These are phyloP conservation scores for Drosophila setosimentum DNA, from an alignment of 2,888 invertebrate genomes.

Conservation along the genomic window DNA sequence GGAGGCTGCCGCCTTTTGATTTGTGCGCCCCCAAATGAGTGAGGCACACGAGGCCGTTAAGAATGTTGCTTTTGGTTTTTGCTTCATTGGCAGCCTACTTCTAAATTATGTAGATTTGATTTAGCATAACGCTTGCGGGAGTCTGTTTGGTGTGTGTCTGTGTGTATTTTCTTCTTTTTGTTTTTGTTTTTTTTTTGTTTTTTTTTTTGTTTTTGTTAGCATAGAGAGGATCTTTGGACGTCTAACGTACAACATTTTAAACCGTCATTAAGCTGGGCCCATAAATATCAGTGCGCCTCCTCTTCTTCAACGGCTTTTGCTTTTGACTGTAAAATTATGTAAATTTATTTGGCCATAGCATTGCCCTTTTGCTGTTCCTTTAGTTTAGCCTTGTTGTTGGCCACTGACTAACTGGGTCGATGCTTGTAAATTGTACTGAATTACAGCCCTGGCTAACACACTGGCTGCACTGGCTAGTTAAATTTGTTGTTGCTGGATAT, in stretches of 20 bases:
- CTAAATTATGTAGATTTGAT: slow-evolving; percentile 80
- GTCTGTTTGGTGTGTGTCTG: slow-evolving; percentile 23
- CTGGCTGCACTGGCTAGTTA: not conserved
- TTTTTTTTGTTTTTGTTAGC: not conserved
- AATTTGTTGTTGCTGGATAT: not conserved
- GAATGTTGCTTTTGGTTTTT: slow-evolving; percentile 1
- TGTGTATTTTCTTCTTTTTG: slow-evolving; percentile 28
- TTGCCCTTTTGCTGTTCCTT: slow-evolving; percentile 63
- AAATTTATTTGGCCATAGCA: slow-evolving; percentile 73
- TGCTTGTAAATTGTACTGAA: slow-evolving; percentile 63
- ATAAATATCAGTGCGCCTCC: slow-evolving; percentile 68
- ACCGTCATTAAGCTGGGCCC: slow-evolving; percentile 75
- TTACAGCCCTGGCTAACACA: slow-evolving; percentile 51
- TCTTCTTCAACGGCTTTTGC: slow-evolving; percentile 28
- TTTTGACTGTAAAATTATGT: slow-evolving; percentile 68
- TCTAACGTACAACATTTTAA: slow-evolving; percentile 68
- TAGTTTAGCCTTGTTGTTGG: slow-evolving; percentile 30
- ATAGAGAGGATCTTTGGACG: slow-evolving; percentile 38
- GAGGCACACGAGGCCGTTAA: slow-evolving; percentile 37
- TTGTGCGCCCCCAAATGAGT: slow-evolving; percentile 60
- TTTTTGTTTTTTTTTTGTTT: slow-evolving; percentile 7
- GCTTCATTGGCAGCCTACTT: slow-evolving; percentile 60
- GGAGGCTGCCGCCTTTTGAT: slow-evolving; percentile 64
- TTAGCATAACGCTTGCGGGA: slow-evolving; percentile 70
- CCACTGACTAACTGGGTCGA: slow-evolving; percentile 27